Base-by-base conservation (phyloP, 2,888 invertebrate genomes). In the Cerceris rybyensis region DNA sequence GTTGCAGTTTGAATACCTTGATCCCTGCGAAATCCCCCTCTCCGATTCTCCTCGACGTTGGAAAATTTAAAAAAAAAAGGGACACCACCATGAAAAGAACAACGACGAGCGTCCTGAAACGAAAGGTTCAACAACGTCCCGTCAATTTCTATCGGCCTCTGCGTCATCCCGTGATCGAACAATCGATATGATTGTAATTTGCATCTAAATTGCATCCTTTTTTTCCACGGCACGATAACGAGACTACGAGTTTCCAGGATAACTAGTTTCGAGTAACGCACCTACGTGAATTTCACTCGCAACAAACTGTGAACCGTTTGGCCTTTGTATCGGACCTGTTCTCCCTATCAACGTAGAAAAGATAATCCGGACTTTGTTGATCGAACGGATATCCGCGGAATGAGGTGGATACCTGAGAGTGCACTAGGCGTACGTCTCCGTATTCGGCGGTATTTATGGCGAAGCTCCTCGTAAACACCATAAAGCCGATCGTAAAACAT, bases 141-240 rank as follows among this genome's bases (percentile, higher is more conserved):
- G 77, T 67, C 70, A 61, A 63, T 41, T 64, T 77, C 52, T 54
- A 60, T 57, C 43, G 63, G 49, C 58, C 68, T 46, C 14, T 49
- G 42, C 14, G 49, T 50, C 17, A n/a, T 14, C 16, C 28, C 66
- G 67, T 66, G 80, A 75, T 81, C 80, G 80, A 70, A 59, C 16
- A 49, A 13, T 64, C 80, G 80, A 80, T 79, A 80, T 72, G 70
- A 81, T 73, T 70, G 76, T 69, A 81, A 85, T 85, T 85, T 85
- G 78, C 85, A 85, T 85, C 77, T 85, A 85, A 85, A 85, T 85
- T 80, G 85, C 78, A 50, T 60, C 58, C 58, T 64, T 67, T 74
- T 81, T 67, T 70, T 64, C 39, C 46, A 66, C 41, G 57, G 61
- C 61, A 55, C 70, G 41, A 55, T 41, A 70, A 59, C 42, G 49